Percentiles rank a stretch among this genome's conserved stretches.
Conservation (phyloP, 1,140 invertebrate genomes). For the Chironomus striatipennis region DNA sequence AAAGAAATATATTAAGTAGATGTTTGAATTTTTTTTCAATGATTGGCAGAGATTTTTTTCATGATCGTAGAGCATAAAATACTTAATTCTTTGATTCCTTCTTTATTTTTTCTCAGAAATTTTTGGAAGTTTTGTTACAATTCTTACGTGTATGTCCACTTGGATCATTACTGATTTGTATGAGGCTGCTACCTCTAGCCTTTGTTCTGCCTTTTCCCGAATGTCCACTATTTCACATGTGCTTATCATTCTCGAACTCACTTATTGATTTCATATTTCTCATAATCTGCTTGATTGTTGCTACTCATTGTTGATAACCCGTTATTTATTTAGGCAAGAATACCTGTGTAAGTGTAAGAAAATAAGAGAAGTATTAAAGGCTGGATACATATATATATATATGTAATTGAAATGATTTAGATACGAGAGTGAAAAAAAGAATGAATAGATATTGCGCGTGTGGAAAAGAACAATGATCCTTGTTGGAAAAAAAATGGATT, state of each 20-base stretch:
- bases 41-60: background rate
- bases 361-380: too few relatives aligned
- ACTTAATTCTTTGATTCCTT: slow-evolving; percentile 44
- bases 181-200: slow-evolving; percentile 75
- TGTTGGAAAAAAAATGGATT: too few relatives aligned
- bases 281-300: slow-evolving; percentile 51
- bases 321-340: slow-evolving; percentile 2
- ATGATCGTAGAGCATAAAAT: too few relatives aligned
- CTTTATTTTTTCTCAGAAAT: slow-evolving; percentile 77
- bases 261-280: slow-evolving; percentile 88
- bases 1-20: background rate
- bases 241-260: slow-evolving; percentile 83
- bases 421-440: background rate
- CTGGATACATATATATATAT: too few relatives aligned
- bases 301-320: background rate
- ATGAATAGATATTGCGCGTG: background rate
- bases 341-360: background rate
- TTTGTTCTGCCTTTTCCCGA: slow-evolving; percentile 79
- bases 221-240: slow-evolving; percentile 72
- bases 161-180: slow-evolving; percentile 82
- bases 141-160: slow-evolving; percentile 83
- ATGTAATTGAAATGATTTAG: too few relatives aligned
- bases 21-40: background rate
- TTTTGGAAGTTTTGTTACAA: slow-evolving; percentile 72
- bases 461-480: background rate